Evolutionary conservation across 2,113 vertebrate species (phyloP).

Genomic region (Mesitornis unicolor): DNA sequence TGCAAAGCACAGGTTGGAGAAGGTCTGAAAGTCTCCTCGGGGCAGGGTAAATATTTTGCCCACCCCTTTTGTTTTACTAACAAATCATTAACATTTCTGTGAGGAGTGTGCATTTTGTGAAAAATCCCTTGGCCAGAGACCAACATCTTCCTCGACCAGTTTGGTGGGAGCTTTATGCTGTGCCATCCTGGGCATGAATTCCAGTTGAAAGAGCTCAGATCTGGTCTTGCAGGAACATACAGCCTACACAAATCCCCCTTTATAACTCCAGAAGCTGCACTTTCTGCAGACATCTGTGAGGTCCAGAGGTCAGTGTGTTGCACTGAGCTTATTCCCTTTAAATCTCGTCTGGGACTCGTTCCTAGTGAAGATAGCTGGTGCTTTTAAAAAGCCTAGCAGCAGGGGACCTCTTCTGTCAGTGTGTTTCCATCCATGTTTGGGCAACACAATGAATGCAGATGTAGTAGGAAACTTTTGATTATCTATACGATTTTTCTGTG

Average conservation of each 20-base stretch:
- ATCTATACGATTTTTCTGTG: slow-evolving; percentile 35
- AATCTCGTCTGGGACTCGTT: not conserved
- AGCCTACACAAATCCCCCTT: not conserved
- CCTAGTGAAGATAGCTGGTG: not conserved
- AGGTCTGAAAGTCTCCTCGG: not conserved
- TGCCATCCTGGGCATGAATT: not conserved
- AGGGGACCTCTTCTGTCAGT: slow-evolving; percentile 1
- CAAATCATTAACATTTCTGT: not conserved
- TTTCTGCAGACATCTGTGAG: not conserved
- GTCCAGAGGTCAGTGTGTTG: not conserved
- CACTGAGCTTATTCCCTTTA: not conserved
- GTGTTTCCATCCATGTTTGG: slow-evolving; percentile 32
- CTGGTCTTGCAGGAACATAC: not conserved
- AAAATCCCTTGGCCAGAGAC: not conserved
- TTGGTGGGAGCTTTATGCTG: not conserved
- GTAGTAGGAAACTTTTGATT: slow-evolving; percentile 55
- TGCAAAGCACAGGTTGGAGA: not conserved
- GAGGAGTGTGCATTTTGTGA: not conserved
- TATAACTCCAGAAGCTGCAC: not conserved
- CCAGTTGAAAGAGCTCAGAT: not conserved
- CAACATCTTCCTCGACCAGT: accelerated
- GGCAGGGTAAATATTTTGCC: not conserved
- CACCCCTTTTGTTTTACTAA: not conserved
- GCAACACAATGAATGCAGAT: slow-evolving; percentile 48
- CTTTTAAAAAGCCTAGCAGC: not conserved